These are phyloP conservation scores for Drosophila sucinea DNA, from an alignment of 1,140 invertebrate genomes.

Conservation along the genomic window DNA sequence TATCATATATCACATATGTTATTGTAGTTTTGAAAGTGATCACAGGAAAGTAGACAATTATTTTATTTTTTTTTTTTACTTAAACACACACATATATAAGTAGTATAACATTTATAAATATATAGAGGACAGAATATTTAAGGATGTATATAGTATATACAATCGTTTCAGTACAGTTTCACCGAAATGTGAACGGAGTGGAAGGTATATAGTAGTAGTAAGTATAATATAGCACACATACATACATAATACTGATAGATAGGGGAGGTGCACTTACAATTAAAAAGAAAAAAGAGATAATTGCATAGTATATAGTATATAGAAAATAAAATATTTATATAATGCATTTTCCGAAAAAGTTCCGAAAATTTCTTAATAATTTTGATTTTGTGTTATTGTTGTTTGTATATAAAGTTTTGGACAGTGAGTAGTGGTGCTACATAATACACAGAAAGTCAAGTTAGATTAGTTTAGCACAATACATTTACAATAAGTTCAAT, in stretches of 20 bases:
- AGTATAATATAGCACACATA: conserved; percentile 19
- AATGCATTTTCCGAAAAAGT: conserved; percentile 40
- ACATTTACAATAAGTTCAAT: conserved; percentile 35
- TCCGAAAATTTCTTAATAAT: conserved; percentile 8
- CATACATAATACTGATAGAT: conserved; percentile 31
- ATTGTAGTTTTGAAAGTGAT: conserved; percentile 53
- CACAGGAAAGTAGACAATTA: conserved; percentile 70
- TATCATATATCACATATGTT: conserved; percentile 39
- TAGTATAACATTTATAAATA: conserved; percentile 14
- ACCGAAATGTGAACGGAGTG: conserved; percentile 37
- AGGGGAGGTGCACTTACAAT: conserved; percentile 7
- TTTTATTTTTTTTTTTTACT: conserved; percentile 65
- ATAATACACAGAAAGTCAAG: conserved; percentile 29
- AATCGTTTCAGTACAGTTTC: conserved; percentile 58
- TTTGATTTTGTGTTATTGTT: neutral
- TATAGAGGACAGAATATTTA: conserved; percentile 30
- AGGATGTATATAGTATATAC: conserved; percentile 33
- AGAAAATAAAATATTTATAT: conserved; percentile 24
- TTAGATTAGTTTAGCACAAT: conserved; percentile 6
- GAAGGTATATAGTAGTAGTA: conserved; percentile 19
- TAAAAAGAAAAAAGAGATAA: conserved; percentile 27
- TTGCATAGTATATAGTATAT: conserved; percentile 29
- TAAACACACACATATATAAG: conserved; percentile 45
- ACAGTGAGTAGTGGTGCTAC: conserved; percentile 43
- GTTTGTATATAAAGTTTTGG: conserved; percentile 16